These are phyloP conservation scores for Apamea sordens DNA, from an alignment of 2,888 invertebrate genomes.

Conservation along the genomic window DNA sequence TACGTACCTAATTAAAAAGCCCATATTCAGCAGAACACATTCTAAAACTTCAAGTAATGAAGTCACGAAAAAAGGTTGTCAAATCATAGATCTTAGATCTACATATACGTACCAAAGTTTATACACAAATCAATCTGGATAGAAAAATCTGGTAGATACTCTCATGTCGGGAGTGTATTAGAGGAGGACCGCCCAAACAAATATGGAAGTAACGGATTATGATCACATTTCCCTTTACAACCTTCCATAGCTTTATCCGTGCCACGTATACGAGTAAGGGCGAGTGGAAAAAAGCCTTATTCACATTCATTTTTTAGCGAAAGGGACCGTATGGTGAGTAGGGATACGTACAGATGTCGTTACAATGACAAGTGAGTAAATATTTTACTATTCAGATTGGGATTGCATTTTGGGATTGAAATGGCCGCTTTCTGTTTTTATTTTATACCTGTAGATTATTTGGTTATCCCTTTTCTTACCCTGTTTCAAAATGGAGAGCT, in stretches of 20 bases:
- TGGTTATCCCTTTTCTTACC: constrained; percentile 33
- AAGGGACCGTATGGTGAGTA: constrained; percentile 77
- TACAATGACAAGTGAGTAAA: constrained; percentile 79
- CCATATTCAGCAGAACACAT: neutral
- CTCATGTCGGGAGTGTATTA: constrained; percentile 68
- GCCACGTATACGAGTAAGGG: constrained; percentile 72
- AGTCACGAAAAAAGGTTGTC: neutral
- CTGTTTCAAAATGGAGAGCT: constrained; percentile 1
- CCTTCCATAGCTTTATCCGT: constrained; percentile 80
- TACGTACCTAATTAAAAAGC: neutral
- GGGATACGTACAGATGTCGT: constrained; percentile 74
- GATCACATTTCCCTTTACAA: constrained; percentile 84
- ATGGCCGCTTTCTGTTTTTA: constrained; percentile 50
- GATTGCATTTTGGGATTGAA: constrained; percentile 66
- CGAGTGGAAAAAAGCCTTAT: constrained; percentile 75
- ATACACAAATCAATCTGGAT: constrained; percentile 54
- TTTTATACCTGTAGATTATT: constrained; percentile 41
- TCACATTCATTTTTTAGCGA: constrained; percentile 80
- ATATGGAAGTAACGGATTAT: constrained; percentile 83
- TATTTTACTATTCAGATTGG: constrained; percentile 80
- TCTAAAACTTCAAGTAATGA: neutral
- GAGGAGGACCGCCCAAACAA: constrained; percentile 78
- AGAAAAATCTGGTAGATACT: constrained; percentile 61
- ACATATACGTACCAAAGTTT: neutral
- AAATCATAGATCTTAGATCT: neutral